These are phyloP conservation scores for Cephus nigrinus DNA, from an alignment of 2,888 invertebrate species.

Conservation along the genomic window DNA sequence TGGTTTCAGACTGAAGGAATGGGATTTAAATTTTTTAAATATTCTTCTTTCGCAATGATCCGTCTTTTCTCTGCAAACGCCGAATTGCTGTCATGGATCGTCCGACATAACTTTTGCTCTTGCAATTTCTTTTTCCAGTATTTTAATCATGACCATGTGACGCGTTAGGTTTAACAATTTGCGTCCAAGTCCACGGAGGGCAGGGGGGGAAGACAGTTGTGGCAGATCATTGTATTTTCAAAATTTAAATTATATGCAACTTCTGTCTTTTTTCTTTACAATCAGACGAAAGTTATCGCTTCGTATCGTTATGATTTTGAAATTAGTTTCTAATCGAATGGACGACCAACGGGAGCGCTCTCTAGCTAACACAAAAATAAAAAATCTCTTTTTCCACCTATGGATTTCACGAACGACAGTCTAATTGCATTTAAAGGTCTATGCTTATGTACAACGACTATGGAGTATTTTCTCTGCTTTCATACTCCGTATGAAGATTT, in stretches of 20 bases:
- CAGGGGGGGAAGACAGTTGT: background rate
- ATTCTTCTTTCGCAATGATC: too few species aligned
- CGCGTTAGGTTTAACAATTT: background rate
- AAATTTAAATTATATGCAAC: background rate
- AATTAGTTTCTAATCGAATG: background rate
- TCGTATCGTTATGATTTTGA: background rate
- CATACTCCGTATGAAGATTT: background rate
- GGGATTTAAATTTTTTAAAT: background rate
- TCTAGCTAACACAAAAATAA: background rate
- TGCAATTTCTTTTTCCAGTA: background rate
- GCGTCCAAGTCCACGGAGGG: too few species aligned
- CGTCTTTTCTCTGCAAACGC: background rate
- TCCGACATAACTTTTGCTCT: background rate
- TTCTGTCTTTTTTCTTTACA: background rate
- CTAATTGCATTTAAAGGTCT: conserved; percentile 2
- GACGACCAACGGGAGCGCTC: background rate
- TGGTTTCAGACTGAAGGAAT: background rate
- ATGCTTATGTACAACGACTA: conserved; percentile 9
- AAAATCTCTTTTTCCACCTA: background rate
- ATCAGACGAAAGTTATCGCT: background rate
- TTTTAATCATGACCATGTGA: background rate
- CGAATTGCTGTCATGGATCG: background rate
- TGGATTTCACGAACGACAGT: background rate
- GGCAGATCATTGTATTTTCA: background rate
- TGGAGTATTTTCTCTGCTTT: background rate